Base-by-base conservation (phyloP, 2,797 vertebrate genomes). In the Rhinophrynus dorsalis region DNA sequence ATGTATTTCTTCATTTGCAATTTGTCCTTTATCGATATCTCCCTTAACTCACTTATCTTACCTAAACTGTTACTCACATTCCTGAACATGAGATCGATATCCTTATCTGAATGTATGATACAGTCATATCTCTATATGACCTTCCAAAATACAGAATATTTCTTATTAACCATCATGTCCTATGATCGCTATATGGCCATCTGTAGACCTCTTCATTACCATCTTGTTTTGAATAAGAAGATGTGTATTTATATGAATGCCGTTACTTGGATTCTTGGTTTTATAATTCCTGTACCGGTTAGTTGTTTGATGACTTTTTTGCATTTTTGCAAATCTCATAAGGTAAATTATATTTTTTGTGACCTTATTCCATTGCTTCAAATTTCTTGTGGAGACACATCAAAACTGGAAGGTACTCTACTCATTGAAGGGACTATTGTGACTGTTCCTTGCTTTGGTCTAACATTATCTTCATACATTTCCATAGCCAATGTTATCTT, bases 91-190 rank as follows among this genome's bases (percentile, higher is more conserved):
- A 68, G 44, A 59, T 23, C 45, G 2, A 75, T 82, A 42, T 74
- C 79, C 12, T 80, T 78, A 27, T 33, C 65, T 21, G 9, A 47
- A 12, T 80, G 77, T 37, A 76, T 84, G 29, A 48, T 11, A 9
- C 82, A 84, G 32, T 18, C 82, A 1, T 80, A 82, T 54, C 63
- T 80, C 42, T 81, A 79, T 17, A 76, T 81, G 71, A 47, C 65
- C 5, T 68, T 84, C 15, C 79, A 78, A 32, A 78, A 71, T 59
- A 74, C 78, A 74, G 81, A 84, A 40, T 78, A 76, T 12, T 76
- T 82, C 26, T 38, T 83, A 17, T 45, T 84, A 63, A 77, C 79
- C 6, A 56, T 68, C 17, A 81, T 84, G 81, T n/a, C n/a, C n/a
- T n/a, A n/a, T n/a, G n/a, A n/a, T n/a, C n/a, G n/a, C n/a, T n/a